Conservation (phyloP, 2,888 invertebrate genomes). For the Liopterus haemorrhoidalis region DNA sequence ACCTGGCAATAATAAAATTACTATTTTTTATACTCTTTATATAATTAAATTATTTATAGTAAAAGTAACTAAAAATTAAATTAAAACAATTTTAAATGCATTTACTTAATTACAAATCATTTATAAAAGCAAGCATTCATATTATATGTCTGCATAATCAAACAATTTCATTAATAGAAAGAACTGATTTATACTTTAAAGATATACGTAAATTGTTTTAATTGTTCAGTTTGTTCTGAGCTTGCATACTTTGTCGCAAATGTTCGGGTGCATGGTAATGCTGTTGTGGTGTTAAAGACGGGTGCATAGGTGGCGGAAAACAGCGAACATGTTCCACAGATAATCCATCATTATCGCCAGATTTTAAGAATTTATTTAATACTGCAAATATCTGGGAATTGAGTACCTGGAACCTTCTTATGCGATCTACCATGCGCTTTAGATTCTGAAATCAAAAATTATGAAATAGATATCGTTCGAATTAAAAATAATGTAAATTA, state of each 20-base stretch:
- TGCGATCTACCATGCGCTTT: constrained; percentile 95
- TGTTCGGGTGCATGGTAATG: constrained; percentile 58
- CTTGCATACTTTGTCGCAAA: constrained; percentile 43
- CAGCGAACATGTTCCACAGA: constrained; percentile 95
- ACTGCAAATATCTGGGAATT: constrained; percentile 98
- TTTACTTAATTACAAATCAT: no score
- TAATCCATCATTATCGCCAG: constrained; percentile 71
- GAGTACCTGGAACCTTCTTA: constrained; percentile 93
- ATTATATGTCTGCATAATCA: no score
- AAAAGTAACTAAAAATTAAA: no score
- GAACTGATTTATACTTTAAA: no score
- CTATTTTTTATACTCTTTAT: no score
- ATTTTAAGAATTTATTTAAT: constrained; percentile 87
- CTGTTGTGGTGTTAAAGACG: constrained; percentile 54
- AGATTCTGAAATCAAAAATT: constrained; percentile 61
- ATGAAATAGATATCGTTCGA: constrained; percentile 14
- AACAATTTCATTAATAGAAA: no score
- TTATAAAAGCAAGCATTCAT: no score
- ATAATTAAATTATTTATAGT: no score
- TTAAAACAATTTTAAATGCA: no score
- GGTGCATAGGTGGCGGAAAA: constrained; percentile 91
- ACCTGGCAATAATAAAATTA: no score
- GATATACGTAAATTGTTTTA: constrained; percentile 20
- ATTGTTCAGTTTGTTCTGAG: constrained; percentile 14
- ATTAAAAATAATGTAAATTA: constrained; percentile 7